Percentiles rank a stretch among this genome's conserved stretches.
phyloP scores from a whole-genome alignment of 2,113 vertebrate genomes.

The Anguilla japonica region DNA sequence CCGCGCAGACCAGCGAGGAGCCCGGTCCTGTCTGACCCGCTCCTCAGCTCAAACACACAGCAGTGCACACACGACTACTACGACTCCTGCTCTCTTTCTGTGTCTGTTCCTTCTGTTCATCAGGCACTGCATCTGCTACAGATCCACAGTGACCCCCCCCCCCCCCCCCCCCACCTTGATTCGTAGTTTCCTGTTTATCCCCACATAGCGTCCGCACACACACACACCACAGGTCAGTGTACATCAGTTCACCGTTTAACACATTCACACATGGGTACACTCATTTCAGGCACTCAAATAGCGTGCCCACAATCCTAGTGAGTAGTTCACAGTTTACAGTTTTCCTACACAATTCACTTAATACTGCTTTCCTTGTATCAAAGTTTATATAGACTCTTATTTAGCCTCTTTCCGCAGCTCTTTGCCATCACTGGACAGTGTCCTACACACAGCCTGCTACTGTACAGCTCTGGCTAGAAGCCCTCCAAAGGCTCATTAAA shows the following conservation, averaged over 20 bases:
- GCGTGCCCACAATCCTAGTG: too few relatives aligned
- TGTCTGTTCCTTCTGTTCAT: too few relatives aligned
- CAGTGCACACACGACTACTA: neutral
- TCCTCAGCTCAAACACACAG: neutral
- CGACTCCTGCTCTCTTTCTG: too few relatives aligned
- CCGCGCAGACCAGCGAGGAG: neutral
- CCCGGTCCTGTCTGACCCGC: neutral
- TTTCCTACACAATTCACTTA: neutral
- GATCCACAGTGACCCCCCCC: too few relatives aligned
- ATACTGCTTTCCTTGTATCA: neutral
- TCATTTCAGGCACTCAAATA: neutral
- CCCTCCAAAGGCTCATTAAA: too few relatives aligned
- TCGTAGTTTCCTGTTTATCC: neutral
- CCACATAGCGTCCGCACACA: neutral
- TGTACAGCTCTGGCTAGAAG: neutral
- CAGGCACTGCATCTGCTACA: too few relatives aligned
- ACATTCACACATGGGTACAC: neutral
- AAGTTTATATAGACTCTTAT: neutral
- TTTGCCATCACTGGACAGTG: too few relatives aligned
- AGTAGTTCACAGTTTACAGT: neutral
- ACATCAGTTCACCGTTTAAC: too few relatives aligned
- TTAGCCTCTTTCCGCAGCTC: neutral
- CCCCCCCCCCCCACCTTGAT: too few relatives aligned
- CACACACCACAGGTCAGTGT: neutral
- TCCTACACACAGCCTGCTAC: neutral